phyloP scores from a whole-genome alignment of 2,797 vertebrate genomes.

The Euthynnus affinis region DNA sequence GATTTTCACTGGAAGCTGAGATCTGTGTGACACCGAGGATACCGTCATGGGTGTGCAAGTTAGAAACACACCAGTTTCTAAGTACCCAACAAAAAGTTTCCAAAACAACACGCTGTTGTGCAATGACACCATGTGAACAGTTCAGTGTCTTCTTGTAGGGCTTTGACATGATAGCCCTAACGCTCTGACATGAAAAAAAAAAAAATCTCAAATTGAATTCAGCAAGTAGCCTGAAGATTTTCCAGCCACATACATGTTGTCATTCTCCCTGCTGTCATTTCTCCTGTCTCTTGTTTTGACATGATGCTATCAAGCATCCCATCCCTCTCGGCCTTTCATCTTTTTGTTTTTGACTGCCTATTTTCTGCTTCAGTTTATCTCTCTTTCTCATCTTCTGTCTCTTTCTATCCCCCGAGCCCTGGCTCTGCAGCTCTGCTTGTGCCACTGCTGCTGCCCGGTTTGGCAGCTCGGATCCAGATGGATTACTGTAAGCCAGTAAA shows the following conservation, averaged over 20 bases:
- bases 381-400: slow-evolving; percentile 5
- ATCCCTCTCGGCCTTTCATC: neutral
- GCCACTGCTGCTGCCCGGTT: slow-evolving; percentile 39
- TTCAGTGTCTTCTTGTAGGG: neutral
- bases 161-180: neutral
- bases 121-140: neutral
- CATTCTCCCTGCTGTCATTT: slow-evolving; percentile 15
- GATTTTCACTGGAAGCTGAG: slow-evolving; percentile 2
- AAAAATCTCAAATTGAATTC: neutral
- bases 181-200: neutral
- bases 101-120: neutral
- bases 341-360: slow-evolving; percentile 19
- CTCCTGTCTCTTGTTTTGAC: neutral
- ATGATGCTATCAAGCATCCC: slow-evolving; percentile 15
- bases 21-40: neutral
- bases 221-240: neutral
- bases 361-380: slow-evolving; percentile 37
- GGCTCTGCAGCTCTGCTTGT: slow-evolving; percentile 25
- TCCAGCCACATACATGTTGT: neutral
- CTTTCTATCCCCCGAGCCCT: slow-evolving; percentile 4
- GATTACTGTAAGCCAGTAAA: slow-evolving; percentile 78
- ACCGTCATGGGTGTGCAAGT: neutral
- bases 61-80: neutral
- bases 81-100: neutral
- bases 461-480: slow-evolving; percentile 57